Evolutionary conservation across 2,113 vertebrate genomes (phyloP).

Genomic region (Spilogale gracilis): DNA sequence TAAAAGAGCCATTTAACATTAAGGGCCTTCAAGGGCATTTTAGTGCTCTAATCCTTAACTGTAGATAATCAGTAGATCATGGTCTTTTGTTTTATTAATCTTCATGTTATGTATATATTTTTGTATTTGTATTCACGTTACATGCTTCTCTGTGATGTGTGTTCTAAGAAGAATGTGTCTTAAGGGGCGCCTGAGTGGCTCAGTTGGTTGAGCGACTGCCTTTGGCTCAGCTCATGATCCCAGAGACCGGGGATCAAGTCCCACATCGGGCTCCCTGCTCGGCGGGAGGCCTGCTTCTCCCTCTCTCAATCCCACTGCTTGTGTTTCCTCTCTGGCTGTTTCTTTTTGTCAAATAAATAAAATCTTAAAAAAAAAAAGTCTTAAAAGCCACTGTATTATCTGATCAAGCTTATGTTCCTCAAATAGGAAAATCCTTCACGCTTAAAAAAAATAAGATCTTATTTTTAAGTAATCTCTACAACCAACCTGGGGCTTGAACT

Average conservation of each 20-base stretch:
- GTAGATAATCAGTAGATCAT: neutral
- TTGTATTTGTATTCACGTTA: neutral
- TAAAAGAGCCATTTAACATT: neutral
- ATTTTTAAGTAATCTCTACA: neutral
- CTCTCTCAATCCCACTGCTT: no score
- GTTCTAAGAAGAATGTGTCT: neutral
- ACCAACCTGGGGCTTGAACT: neutral
- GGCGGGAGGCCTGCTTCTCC: no score
- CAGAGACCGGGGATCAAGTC: no score
- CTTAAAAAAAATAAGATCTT: neutral
- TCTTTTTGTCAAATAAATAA: no score
- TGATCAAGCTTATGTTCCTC: neutral
- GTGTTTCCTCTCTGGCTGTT: no score
- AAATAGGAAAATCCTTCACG: neutral
- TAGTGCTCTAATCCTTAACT: neutral
- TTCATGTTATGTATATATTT: neutral
- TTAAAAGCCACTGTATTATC: neutral
- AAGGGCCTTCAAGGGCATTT: neutral
- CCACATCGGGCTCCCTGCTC: no score
- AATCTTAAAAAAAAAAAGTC: no score
- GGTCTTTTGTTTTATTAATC: neutral
- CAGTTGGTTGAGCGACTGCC: no score
- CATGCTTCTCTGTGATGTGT: neutral
- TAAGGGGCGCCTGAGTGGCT: no score
- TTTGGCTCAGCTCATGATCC: no score